These are phyloP conservation scores for Loriculus beryllinus DNA, from an alignment of 2,797 vertebrate genomes.

Conservation along the genomic window DNA sequence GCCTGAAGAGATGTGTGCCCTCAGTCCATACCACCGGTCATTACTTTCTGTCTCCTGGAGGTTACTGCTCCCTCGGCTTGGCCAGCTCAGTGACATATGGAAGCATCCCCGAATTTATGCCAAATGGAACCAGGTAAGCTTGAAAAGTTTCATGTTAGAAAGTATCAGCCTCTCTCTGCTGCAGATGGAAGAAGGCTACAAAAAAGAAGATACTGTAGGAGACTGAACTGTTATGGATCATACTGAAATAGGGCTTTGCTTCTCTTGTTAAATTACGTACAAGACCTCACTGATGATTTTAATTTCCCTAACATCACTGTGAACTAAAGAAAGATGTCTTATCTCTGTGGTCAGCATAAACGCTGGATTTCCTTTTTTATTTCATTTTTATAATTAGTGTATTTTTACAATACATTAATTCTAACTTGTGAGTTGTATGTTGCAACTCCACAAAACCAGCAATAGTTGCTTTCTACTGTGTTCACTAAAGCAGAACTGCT, in stretches of 20 bases:
- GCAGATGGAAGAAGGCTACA: not conserved
- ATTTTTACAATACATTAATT: conserved; percentile 31
- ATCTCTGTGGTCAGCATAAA: conserved; percentile 39
- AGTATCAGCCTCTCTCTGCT: not conserved
- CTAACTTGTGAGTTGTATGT: not conserved
- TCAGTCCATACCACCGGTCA: rapidly evolving
- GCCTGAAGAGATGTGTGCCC: not conserved
- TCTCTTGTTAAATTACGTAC: not conserved
- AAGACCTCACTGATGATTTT: not conserved
- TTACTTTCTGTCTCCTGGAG: not conserved
- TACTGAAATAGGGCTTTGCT: not conserved
- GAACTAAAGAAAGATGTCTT: not conserved
- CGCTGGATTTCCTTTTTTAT: not conserved
- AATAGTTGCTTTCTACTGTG: not conserved
- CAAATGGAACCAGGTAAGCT: not conserved
- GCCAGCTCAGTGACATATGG: not conserved
- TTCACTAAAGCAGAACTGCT: not conserved
- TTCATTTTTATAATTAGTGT: conserved; percentile 22
- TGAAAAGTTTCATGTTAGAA: not conserved
- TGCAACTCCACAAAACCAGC: not conserved
- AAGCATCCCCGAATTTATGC: not conserved
- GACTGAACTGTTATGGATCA: not conserved
- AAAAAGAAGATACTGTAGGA: not conserved
- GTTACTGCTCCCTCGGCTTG: not conserved
- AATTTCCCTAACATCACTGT: not conserved